Conservation (phyloP, 2,113 vertebrate species). For the Gadus macrocephalus region DNA sequence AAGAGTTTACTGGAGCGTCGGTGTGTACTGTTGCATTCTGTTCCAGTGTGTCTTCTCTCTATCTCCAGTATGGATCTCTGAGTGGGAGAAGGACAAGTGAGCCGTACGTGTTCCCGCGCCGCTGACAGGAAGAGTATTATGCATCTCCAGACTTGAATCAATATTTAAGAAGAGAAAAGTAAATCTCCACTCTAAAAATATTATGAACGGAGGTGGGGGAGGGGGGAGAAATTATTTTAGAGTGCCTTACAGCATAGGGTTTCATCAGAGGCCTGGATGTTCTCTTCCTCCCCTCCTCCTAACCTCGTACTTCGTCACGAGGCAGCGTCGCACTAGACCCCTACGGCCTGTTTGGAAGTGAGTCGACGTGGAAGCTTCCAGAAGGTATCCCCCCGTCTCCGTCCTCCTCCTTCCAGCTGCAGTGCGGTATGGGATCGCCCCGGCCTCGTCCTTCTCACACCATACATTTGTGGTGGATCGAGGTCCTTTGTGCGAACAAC, state of each 20-base stretch:
- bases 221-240: no score
- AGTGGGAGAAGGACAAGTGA: constrained; percentile 39
- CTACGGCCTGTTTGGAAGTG: background rate
- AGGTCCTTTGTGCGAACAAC: constrained; percentile 59
- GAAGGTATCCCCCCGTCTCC: constrained; percentile 11
- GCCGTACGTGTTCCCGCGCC: constrained; percentile 9
- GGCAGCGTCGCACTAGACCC: no score
- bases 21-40: constrained; percentile 10
- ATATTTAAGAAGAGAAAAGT: constrained; percentile 20
- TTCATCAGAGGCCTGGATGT: no score
- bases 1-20: constrained; percentile 7
- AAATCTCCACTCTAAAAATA: constrained; percentile 20
- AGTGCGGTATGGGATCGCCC: constrained; percentile 54
- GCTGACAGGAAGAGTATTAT: constrained; percentile 5
- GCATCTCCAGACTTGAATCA: constrained; percentile 25
- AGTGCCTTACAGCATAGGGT: no score
- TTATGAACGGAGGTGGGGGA: background rate
- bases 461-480: constrained; percentile 67
- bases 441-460: constrained; percentile 49
- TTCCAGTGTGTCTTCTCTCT: constrained; percentile 9
- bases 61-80: constrained; percentile 38
- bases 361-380: constrained; percentile 1
- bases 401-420: constrained; percentile 34
- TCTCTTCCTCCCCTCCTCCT: no score
- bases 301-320: no score